phyloP scores from a whole-genome alignment of 2,113 vertebrate genomes.

The Rhinichthys klamathensis region DNA sequence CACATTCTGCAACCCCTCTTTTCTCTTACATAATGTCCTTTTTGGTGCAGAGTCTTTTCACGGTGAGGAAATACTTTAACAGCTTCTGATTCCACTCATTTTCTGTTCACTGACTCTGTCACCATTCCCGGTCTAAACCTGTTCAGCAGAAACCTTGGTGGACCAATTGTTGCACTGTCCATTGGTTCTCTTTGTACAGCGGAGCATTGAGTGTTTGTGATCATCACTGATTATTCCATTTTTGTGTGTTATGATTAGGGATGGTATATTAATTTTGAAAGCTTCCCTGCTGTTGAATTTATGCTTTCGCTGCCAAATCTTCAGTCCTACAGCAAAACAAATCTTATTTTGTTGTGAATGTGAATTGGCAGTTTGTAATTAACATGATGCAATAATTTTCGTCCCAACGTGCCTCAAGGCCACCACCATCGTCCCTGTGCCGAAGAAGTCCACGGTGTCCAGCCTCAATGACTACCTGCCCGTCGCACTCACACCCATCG shows the following conservation, averaged over 20 bases:
- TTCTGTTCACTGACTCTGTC: neutral
- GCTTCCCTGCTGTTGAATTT: neutral
- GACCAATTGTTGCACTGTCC: neutral
- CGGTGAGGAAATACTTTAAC: slow-evolving; percentile 14
- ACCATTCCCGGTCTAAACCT: neutral
- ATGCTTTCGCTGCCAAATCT: neutral
- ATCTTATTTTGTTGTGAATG: neutral
- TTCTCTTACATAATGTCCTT: neutral
- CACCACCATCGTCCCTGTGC: no score
- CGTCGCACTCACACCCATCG: no score
- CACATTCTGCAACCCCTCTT: neutral
- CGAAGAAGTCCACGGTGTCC: no score
- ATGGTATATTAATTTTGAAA: neutral
- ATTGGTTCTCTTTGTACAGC: neutral
- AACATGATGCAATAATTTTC: no score
- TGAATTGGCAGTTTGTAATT: neutral
- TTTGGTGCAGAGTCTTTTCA: slow-evolving; percentile 22
- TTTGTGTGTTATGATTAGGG: neutral
- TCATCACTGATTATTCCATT: neutral
- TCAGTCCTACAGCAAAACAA: neutral
- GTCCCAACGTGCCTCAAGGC: no score
- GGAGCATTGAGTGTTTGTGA: neutral
- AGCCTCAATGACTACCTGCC: no score
- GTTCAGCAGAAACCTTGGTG: neutral
- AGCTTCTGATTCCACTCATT: slow-evolving; percentile 2